Evolutionary conservation across 1,140 invertebrate genomes (phyloP), one percentile per base, ranked within the genome.

Genomic region (Teleogryllus occipitalis): DNA sequence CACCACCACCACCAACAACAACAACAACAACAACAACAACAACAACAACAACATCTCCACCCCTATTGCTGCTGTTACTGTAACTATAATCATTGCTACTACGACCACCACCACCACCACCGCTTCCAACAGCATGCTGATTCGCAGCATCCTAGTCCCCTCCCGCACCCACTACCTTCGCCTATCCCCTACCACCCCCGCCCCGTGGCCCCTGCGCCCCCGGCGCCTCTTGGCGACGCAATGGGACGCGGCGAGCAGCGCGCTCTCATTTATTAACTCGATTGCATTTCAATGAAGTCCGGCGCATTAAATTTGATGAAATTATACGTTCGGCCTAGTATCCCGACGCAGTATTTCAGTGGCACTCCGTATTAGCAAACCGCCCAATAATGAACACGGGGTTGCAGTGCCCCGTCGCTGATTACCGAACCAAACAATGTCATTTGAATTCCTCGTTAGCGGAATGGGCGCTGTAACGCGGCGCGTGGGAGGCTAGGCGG

Each of bases 231-330:
- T 65, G 54, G 54, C 54, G 54, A 65, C 54, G 54, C 54, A 65
- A 65, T 10, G 54, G 18, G 54, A 8, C 10, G 18, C 10, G 54
- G 54, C 54, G 18, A 65, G 54, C 10, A 65, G 54, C 54, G 54
- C 54, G 54, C 10, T 18, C 54, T 65, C 54, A 65, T 65, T 65
- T 65, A 65, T 65, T 65, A 65, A 65, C 54, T 65, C 54, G 54
- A 65, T 65, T 65, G 54, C 54, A 65, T 65, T 65, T 65, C 54
- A 65, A 65, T 65, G 54, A 65, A 65, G 54, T 65, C 54, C 54
- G 54, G 54, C 10, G 54, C 54, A 65, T 65, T 65, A 65, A 65
- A 65, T 65, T 65, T 65, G 54, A 65, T 65, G 54, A 65, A 65
- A 65, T 65, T 65, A 65, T 65, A 39, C 27, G 27, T 39, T 65